Conservation (phyloP, 2,113 vertebrate species). For the Microcebus tavaratra region DNA sequence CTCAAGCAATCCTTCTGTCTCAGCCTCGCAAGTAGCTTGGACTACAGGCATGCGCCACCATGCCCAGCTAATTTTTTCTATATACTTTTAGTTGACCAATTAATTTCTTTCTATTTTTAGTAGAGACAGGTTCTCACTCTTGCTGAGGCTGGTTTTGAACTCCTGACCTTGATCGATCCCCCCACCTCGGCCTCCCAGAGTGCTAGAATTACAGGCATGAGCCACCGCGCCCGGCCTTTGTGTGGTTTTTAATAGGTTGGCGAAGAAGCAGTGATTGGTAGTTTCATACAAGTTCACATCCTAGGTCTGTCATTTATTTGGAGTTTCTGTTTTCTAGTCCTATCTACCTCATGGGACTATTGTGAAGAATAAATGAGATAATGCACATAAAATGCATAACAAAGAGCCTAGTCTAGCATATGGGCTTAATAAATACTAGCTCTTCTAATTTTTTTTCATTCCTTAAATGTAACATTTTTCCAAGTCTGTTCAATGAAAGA, state of each 20-base stretch:
- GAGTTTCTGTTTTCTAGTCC: not conserved
- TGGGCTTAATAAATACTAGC: not conserved
- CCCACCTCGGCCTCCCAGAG: no score
- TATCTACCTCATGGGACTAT: not conserved
- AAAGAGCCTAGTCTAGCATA: not conserved
- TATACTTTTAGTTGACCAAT: no score
- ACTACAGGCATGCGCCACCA: no score
- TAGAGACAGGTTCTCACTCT: no score
- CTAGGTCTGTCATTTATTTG: not conserved
- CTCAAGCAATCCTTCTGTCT: no score
- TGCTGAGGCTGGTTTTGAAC: no score
- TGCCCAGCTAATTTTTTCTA: no score
- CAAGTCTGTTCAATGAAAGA: not conserved
- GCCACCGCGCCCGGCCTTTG: not conserved
- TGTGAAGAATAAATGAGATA: not conserved
- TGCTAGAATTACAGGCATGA: no score
- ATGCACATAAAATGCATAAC: not conserved
- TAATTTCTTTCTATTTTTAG: no score
- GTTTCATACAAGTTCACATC: not conserved
- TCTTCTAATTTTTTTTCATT: not conserved
- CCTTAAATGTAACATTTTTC: not conserved
- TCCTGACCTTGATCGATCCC: no score
- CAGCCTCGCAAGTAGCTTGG: no score
- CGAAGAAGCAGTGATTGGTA: not conserved
- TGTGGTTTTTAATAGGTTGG: not conserved